A percentile compares a stretch with the other conserved stretches of the same genome.
Conservation (phyloP, 1,140 invertebrate species). For the Probaryconus sp. region DNA sequence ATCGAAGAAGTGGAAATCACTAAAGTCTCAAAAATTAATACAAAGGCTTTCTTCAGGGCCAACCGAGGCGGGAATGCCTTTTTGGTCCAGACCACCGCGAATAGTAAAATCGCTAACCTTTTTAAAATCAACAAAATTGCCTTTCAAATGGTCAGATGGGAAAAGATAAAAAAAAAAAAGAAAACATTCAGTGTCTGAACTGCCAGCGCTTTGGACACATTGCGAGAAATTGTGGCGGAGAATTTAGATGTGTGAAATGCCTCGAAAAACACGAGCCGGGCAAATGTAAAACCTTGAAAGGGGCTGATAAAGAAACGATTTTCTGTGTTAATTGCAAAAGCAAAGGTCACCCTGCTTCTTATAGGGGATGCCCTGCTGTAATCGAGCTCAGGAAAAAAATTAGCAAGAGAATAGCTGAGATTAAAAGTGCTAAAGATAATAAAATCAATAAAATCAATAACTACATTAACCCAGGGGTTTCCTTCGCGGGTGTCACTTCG, state of each 20-base stretch:
- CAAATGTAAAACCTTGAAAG: constrained; percentile 1
- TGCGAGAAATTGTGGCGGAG: background rate
- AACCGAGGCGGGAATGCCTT: constrained; percentile 2
- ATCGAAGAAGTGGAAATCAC: constrained; percentile 2
- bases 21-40: constrained; percentile 32
- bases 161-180: background rate
- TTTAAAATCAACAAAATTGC: constrained; percentile 6
- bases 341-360: constrained; percentile 56
- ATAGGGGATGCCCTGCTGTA: constrained; percentile 50
- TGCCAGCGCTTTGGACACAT: constrained; percentile 16
- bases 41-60: constrained; percentile 19
- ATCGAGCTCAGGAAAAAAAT: constrained; percentile 7
- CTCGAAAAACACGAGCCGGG: background rate
- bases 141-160: constrained; percentile 10
- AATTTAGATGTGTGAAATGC: constrained; percentile 15
- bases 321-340: constrained; percentile 13
- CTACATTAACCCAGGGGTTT: background rate
- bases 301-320: background rate
- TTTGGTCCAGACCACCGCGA: constrained; percentile 5
- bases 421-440: constrained; percentile 6
- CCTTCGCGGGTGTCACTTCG: background rate
- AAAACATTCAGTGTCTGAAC: background rate
- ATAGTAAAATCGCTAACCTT: constrained; percentile 6
- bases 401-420: background rate
- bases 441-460: constrained; percentile 9